Evolutionary conservation across 2,888 invertebrate species (phyloP), one percentile per base, ranked within the genome.

Genomic region (Hirtodrosophila confusa): DNA sequence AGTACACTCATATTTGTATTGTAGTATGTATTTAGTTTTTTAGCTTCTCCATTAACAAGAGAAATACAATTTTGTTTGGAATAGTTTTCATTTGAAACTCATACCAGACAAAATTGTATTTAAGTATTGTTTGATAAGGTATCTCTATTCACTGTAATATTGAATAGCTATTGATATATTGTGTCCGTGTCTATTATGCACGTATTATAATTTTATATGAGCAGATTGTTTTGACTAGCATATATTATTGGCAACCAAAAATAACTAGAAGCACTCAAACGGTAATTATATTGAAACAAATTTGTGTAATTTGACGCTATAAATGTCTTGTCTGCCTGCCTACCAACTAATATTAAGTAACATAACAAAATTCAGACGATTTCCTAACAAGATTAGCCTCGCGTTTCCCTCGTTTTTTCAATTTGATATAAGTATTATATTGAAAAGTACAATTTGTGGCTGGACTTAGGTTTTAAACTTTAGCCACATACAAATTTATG

Each of bases 371-470:
- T 36, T 63, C 29, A 48, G 36, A 36, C 8, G 48, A 44, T 33
- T 41, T 68, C 31, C 33, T 67, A 37, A 55, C n/a, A 48, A 50
- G 24, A 36, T 49, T 36, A 49, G 67, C 40, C 43, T 67, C 11
- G 56, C 50, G 50, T 50, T 74, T 64, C 17, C 17, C 17, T 58
- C 35, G 35, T 29, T 17, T 17, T 17, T 17, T 17, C 17, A 17
- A 43, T 53, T 50, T 33, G 8, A 51, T 41, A 36, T 56, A 31
- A 23, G 27, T 39, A 39, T 49, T 45, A 45, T 51, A 23, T 45
- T 33, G 24, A 40, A 57, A 23, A 64, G 35, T 39, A 51, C 33
- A 57, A 54, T 58, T 63, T 33, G 24, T 58, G 47, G 41, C 53
- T 54, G 48, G 35, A 8, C 31, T 47, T 33, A 54, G 31, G 43